Evolutionary conservation across 1,140 invertebrate genomes (phyloP).

Genomic region (Trigoniulus corallinus): DNA sequence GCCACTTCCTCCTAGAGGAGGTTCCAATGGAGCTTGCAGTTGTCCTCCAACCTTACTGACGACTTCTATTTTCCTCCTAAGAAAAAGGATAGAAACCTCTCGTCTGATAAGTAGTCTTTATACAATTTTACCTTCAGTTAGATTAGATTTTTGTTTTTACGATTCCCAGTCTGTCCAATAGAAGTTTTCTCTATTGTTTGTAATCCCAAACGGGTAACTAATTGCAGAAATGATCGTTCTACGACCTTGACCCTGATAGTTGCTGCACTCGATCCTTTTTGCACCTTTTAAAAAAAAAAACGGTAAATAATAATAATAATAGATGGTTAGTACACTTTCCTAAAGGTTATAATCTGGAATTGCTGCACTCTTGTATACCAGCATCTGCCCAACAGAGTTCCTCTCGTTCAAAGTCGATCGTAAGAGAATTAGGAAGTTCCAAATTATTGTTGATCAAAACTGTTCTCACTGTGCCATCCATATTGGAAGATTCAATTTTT

Average conservation of each 20-base stretch:
- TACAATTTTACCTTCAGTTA: not conserved
- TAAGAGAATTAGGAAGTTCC: constrained; percentile 41
- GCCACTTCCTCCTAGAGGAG: constrained; percentile 69
- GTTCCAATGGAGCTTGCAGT: constrained; percentile 36
- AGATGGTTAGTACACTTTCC: too few species aligned
- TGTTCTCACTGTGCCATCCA: constrained; percentile 67
- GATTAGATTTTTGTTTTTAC: constrained; percentile 38
- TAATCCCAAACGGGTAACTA: constrained; percentile 79
- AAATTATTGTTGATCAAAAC: constrained; percentile 35
- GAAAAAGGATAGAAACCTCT: too few species aligned
- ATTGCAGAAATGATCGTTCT: constrained; percentile 55
- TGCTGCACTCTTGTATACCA: constrained; percentile 39
- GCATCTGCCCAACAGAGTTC: constrained; percentile 93
- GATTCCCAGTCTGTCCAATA: constrained; percentile 97
- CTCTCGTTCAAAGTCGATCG: constrained; percentile 59
- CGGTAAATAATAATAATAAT: not conserved
- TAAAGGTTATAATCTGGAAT: too few species aligned
- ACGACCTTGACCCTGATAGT: constrained; percentile 46
- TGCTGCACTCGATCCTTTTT: constrained; percentile 41
- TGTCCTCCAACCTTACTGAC: constrained; percentile 43
- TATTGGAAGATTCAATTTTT: constrained; percentile 82
- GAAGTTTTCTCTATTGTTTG: constrained; percentile 58
- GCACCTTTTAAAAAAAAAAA: constrained; percentile 23
- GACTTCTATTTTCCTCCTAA: constrained; percentile 45
- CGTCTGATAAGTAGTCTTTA: constrained; percentile 4